These are phyloP conservation scores for Cotesia chilonis DNA, from an alignment of 1,140 invertebrate species.

Conservation along the genomic window DNA sequence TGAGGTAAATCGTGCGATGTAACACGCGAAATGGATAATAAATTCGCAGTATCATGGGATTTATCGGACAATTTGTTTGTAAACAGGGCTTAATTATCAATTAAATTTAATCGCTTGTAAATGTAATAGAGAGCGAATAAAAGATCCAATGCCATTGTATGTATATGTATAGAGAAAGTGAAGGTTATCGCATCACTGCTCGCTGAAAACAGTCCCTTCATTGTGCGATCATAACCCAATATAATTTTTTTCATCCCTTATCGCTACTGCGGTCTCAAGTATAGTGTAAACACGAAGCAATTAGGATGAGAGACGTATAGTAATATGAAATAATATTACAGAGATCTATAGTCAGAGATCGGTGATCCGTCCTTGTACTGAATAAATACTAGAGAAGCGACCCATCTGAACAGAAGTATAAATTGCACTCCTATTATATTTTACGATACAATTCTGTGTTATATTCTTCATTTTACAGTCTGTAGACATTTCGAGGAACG, in stretches of 20 bases:
- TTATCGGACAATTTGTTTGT: constrained; percentile 39
- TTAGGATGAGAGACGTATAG: constrained; percentile 11
- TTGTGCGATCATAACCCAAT: constrained; percentile 29
- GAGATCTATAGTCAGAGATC: not conserved
- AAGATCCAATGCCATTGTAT: not conserved
- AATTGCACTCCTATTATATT: constrained; percentile 2
- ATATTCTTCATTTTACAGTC: too few species aligned
- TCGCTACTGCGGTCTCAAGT: constrained; percentile 7
- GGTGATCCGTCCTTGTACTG: not conserved
- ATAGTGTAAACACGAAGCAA: constrained; percentile 23
- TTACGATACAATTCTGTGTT: too few species aligned
- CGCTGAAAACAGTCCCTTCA: constrained; percentile 16
- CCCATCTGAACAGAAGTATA: not conserved
- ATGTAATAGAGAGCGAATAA: too few species aligned
- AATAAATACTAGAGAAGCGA: too few species aligned
- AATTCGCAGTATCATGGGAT: constrained; percentile 30
- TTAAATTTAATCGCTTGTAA: constrained; percentile 37
- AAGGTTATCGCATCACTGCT: constrained; percentile 30
- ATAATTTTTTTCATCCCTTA: constrained; percentile 17
- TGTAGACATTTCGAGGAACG: too few species aligned
- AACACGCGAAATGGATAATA: constrained; percentile 22
- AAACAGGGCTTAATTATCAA: constrained; percentile 38
- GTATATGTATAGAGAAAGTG: constrained; percentile 9
- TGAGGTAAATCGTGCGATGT: not conserved
- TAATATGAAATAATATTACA: constrained; percentile 4